These are phyloP conservation scores for Brachypodius melanocephalos DNA, from an alignment of 2,113 vertebrate species.

Conservation along the genomic window DNA sequence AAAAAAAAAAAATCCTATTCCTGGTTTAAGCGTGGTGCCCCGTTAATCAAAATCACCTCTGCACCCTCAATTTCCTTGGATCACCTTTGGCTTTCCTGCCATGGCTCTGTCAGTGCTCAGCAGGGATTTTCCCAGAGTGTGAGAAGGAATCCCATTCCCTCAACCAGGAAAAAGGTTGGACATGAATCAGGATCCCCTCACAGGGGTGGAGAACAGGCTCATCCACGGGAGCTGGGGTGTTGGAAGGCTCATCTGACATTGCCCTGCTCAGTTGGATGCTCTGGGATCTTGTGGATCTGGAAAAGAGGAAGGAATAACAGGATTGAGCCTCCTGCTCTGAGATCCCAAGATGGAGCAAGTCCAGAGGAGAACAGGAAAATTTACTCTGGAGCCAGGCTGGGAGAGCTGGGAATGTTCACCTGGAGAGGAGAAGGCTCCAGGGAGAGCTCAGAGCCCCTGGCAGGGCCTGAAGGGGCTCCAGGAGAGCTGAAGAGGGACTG, in stretches of 20 bases:
- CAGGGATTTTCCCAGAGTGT: rapidly evolving
- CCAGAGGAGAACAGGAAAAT: background rate
- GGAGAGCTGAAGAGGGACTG: background rate
- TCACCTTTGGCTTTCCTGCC: background rate
- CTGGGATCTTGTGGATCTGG: background rate
- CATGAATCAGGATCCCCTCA: background rate
- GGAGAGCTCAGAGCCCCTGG: background rate
- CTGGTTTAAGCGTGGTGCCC: background rate
- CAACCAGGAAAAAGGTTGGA: background rate
- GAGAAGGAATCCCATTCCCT: background rate
- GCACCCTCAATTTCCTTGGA: background rate
- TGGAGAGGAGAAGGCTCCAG: background rate
- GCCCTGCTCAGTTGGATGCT: background rate
- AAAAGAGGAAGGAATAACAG: rapidly evolving
- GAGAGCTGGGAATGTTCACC: background rate
- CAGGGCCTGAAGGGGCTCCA: background rate
- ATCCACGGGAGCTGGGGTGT: background rate
- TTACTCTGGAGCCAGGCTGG: background rate
- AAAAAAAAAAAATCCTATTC: background rate
- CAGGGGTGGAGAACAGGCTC: rapidly evolving
- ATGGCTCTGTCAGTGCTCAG: rapidly evolving
- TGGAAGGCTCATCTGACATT: rapidly evolving
- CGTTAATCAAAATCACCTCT: background rate
- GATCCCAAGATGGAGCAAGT: background rate
- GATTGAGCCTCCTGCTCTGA: background rate